Base-by-base conservation (phyloP, 2,888 invertebrate species). In the Glyphotaelius pellucidus region DNA sequence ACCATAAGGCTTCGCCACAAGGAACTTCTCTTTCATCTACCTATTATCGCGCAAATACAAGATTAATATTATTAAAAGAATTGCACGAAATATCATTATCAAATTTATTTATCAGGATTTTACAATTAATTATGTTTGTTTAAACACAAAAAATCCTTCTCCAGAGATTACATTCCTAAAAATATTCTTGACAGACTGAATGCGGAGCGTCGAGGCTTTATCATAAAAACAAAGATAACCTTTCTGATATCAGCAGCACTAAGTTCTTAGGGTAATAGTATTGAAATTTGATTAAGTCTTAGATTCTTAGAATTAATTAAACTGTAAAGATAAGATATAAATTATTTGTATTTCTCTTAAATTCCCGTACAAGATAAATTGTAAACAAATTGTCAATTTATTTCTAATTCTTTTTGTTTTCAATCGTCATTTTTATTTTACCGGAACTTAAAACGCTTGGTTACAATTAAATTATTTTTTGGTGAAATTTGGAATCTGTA, bases 141-240 rank as follows among this genome's bases (percentile, higher is more conserved):
- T 19, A 32, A 32, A 4, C 0, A 32, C 19, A 32, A 25, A 32
- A 83, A 31, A 83, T 83, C 32, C 81, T 19, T 31, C 32, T 32
- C 32, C 15, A 83, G 35, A 35, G 32, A 19, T 25, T 32, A 35
- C 19, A 9, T 32, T 83, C 32, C 67, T 67, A 67, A 32, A 83
- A 83, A 35, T 83, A 94, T 95, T 95, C 95, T 95, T 95, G 94
- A 95, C 25, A 19, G 35, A 83, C 83, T 32, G 38, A 83, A 19
- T 83, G 25, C 38, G n/a, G 25, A 67, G n/a, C 35, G 83, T 83
- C 32, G 83, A 35, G 32, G 35, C 35, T 83, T 83, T 83, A 83
- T 83, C 83, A 35, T 25, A 32, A 83, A 83, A 19, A 32, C 35
- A 25, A 32, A 83, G 83, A 83, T 83, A 83, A 83, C 83, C 83